Evolutionary conservation across 2,113 vertebrate species (phyloP).

Genomic region (Micronycteris hirsuta): DNA sequence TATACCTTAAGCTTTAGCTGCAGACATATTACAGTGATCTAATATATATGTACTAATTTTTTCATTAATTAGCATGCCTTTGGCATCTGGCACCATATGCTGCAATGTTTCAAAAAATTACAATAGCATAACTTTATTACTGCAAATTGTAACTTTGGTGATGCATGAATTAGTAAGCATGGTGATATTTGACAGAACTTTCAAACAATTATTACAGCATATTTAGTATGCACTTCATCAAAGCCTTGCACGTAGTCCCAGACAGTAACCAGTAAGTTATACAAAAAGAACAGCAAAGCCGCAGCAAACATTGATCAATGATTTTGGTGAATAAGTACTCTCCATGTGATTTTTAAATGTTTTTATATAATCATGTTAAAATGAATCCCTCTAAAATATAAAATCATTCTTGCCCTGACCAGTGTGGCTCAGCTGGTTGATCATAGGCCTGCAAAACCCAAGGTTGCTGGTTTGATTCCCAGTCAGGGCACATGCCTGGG

Average conservation of each 20-base stretch:
- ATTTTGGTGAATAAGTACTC: not conserved
- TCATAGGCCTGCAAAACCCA: too few species aligned
- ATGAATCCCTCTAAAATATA: not conserved
- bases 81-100: slow-evolving; percentile 51
- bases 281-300: not conserved
- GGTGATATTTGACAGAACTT: slow-evolving; percentile 34
- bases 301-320: not conserved
- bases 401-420: not conserved
- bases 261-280: not conserved
- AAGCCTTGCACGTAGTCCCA: not conserved
- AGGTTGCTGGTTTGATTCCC: too few species aligned
- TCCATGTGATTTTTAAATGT: not conserved
- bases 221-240: slow-evolving; percentile 42
- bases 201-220: slow-evolving; percentile 16
- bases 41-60: slow-evolving; percentile 60
- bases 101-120: slow-evolving; percentile 41
- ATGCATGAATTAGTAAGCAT: slow-evolving; percentile 49
- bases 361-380: slow-evolving; percentile 10
- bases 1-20: not conserved
- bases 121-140: slow-evolving; percentile 46
- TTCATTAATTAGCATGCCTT: slow-evolving; percentile 62
- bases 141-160: slow-evolving; percentile 16
- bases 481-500: too few species aligned
- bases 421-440: too few species aligned
- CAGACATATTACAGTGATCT: not conserved